Evolutionary conservation across 2,888 invertebrate genomes (phyloP).

Genomic region (Mallateleia sp.): DNA sequence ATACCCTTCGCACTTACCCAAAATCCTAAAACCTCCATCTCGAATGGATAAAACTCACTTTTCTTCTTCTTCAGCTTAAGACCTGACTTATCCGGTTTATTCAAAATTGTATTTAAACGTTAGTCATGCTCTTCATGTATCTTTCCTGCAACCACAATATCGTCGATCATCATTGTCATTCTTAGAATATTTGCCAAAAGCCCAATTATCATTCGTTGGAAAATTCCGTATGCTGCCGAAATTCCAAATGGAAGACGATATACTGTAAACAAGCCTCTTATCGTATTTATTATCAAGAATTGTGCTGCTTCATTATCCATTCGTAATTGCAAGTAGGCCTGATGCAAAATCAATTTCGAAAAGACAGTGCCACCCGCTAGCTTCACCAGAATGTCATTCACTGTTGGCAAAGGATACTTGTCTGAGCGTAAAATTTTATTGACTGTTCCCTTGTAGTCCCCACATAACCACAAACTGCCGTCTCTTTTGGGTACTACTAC

Average conservation of each 20-base stretch:
- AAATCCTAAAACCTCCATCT: too few species aligned
- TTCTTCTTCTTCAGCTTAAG: too few species aligned
- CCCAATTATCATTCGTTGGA: constrained; percentile 74
- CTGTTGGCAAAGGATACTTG: constrained; percentile 36
- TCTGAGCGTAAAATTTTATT: constrained; percentile 25
- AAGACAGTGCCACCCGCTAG: constrained; percentile 14
- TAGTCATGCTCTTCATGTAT: too few species aligned
- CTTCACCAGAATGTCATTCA: constrained; percentile 39
- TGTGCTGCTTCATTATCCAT: constrained; percentile 17
- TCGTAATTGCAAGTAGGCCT: constrained; percentile 30
- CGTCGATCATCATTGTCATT: too few species aligned
- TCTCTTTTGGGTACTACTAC: too few species aligned
- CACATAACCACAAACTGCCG: constrained; percentile 33
- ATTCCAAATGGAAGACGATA: constrained; percentile 82
- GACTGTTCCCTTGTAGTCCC: constrained; percentile 39
- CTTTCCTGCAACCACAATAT: too few species aligned
- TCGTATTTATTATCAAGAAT: constrained; percentile 28
- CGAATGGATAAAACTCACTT: too few species aligned
- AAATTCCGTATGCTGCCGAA: constrained; percentile 64
- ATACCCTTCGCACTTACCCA: too few species aligned
- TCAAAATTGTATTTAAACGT: too few species aligned
- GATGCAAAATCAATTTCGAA: constrained; percentile 38
- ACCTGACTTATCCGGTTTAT: too few species aligned
- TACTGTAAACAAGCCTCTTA: constrained; percentile 52
- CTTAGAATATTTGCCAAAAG: constrained; percentile 41